Conservation (phyloP, 2,888 invertebrate species). For the Troides helena region DNA sequence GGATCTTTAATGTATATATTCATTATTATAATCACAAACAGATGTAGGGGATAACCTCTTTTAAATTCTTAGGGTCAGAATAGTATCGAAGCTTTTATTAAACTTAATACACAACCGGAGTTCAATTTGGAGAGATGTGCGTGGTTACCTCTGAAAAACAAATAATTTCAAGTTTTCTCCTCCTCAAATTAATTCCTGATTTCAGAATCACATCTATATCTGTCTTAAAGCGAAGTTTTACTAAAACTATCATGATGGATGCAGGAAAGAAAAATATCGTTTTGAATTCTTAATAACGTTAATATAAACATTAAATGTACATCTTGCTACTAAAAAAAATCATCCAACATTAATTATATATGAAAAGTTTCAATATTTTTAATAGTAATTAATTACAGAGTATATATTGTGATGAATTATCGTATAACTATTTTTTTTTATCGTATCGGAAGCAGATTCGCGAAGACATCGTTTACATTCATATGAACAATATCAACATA, state of each 20-base stretch:
- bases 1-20: no score
- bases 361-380: not conserved
- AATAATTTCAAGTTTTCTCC: not conserved
- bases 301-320: not conserved
- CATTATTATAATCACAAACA: constrained; percentile 3
- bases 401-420: constrained; percentile 1
- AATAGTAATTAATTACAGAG: not conserved
- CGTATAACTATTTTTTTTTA: not conserved
- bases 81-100: constrained; percentile 9
- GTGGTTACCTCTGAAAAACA: constrained; percentile 8
- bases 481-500: not conserved
- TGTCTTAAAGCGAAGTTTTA: not conserved
- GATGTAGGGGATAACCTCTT: not conserved
- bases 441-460: not conserved
- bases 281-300: not conserved
- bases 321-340: not conserved
- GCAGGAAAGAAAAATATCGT: not conserved
- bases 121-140: constrained; percentile 14
- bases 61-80: constrained; percentile 1
- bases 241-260: not conserved
- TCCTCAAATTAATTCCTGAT: not conserved
- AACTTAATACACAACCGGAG: constrained; percentile 26
- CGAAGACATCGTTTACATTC: not conserved
- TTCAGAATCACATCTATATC: not conserved
- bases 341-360: not conserved